Conservation (phyloP, 2,113 vertebrate species). For the Zeus faber region DNA sequence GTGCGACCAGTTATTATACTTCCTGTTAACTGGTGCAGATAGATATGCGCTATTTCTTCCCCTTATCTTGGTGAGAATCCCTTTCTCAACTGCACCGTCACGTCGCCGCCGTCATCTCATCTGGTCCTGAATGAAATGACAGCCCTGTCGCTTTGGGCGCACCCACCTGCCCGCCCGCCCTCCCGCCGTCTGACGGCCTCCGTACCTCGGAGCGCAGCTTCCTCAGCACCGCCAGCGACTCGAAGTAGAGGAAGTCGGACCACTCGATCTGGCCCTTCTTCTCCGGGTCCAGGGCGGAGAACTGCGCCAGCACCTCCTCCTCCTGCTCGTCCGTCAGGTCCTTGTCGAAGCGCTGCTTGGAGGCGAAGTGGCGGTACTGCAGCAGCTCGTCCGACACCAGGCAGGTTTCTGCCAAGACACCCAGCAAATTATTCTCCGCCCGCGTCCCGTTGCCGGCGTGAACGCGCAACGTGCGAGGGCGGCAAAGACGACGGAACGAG, state of each 20-base stretch:
- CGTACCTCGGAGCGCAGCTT: slow-evolving; percentile 87
- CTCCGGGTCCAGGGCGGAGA: slow-evolving; percentile 85
- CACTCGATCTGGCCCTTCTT: slow-evolving; percentile 89
- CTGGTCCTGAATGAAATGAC: too few species aligned
- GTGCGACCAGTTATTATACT: too few species aligned
- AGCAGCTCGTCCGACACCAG: slow-evolving; percentile 90
- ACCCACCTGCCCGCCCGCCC: too few species aligned
- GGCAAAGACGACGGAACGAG: too few species aligned
- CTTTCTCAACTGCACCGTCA: too few species aligned
- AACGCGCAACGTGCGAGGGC: too few species aligned
- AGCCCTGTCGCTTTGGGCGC: too few species aligned
- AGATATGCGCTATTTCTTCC: too few species aligned
- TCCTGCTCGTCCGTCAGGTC: slow-evolving; percentile 84
- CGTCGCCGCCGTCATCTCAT: too few species aligned
- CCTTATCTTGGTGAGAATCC: too few species aligned
- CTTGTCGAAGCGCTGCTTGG: slow-evolving; percentile 83
- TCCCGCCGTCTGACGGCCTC: too few species aligned
- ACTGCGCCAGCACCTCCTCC: slow-evolving; percentile 85
- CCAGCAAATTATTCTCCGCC: slow-evolving; percentile 27
- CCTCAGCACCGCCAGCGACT: slow-evolving; percentile 86
- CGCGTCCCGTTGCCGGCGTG: not conserved
- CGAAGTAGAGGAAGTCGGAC: slow-evolving; percentile 91
- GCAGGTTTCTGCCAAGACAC: slow-evolving; percentile 76
- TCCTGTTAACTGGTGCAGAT: too few species aligned
- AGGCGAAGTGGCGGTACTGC: slow-evolving; percentile 89